Evolutionary conservation across 2,888 invertebrate species (phyloP), one percentile per base, ranked within the genome.

Genomic region (Drosophila engyochracea): DNA sequence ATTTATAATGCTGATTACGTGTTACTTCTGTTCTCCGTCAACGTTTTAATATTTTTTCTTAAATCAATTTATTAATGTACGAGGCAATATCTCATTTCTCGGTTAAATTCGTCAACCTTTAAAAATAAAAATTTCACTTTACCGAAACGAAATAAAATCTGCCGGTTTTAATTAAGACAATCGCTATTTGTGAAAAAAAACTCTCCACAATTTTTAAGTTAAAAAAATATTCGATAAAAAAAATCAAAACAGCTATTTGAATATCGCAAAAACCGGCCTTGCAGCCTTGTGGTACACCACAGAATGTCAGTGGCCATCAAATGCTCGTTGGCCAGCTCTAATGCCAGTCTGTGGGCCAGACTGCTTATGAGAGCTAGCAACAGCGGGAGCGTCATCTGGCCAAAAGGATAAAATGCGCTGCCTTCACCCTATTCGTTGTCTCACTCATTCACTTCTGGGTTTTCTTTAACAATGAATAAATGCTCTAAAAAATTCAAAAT

Each of bases 271-370:
- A 30, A 28, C 51, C 19, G n/a, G 12, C 6, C 47, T 22, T 22
- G 22, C 44, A 47, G 22, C 22, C 22, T 22, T 22, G 22, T 22
- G 30, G 10, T n/a, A 19, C 22, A 10, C 22, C 33, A 7, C 14
- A 16, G 9, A n/a, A n/a, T 19, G 9, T 22, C 33, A 12, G 4
- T 54, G 12, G 28, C 63, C 72, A 74, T 77, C 74, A 65, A 62
- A 69, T 51, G 39, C 52, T 53, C 79, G n/a, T 77, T 77, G 62
- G 69, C n/a, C n/a, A n/a, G n/a, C n/a, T n/a, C n/a, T n/a, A n/a
- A n/a, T n/a, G n/a, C 93, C 93, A 31, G 70, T 0, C 86, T 83
- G 30, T 93, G 93, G 93, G 80, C 85, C 28, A 74, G 70, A 4
- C 91, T 93, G 64, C 14, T 0, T 79, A 78, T 60, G 57, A 49